Evolutionary conservation across 2,888 invertebrate genomes (phyloP).

Genomic region (Leucophora obtusa): DNA sequence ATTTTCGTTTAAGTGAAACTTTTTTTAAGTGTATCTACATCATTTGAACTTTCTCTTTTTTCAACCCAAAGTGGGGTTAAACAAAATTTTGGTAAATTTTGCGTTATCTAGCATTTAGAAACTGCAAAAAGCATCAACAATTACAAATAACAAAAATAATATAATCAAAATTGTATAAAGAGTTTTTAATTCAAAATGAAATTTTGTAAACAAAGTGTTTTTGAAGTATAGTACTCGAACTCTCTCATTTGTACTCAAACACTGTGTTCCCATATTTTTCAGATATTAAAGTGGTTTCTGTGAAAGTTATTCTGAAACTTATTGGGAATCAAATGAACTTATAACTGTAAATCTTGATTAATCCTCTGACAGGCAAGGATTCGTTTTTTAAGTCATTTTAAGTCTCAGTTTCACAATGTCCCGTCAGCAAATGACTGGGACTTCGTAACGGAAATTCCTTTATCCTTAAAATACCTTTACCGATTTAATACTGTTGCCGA

Average conservation of each 20-base stretch:
- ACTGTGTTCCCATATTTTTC: not conserved
- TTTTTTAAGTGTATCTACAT: no score
- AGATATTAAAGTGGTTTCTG: no score
- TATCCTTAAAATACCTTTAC: no score
- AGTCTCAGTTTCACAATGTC: no score
- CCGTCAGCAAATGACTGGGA: no score
- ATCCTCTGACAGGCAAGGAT: no score
- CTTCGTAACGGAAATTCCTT: no score
- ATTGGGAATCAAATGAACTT: no score
- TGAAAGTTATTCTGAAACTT: not conserved
- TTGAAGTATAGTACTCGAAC: conserved; percentile 39
- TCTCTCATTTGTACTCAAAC: not conserved
- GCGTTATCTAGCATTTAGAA: conserved; percentile 19
- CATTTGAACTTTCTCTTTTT: not conserved
- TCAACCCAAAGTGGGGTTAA: conserved; percentile 19
- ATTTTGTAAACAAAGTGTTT: conserved; percentile 52
- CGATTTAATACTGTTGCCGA: no score
- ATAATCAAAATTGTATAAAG: conserved; percentile 34
- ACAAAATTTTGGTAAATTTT: conserved; percentile 31
- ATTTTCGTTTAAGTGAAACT: no score
- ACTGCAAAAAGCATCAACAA: conserved; percentile 34
- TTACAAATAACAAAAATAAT: conserved; percentile 20
- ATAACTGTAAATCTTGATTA: no score
- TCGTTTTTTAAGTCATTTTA: no score
- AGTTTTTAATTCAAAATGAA: conserved; percentile 47